Base-by-base conservation (phyloP, 2,888 invertebrate species). In the Melanchra persicariae region DNA sequence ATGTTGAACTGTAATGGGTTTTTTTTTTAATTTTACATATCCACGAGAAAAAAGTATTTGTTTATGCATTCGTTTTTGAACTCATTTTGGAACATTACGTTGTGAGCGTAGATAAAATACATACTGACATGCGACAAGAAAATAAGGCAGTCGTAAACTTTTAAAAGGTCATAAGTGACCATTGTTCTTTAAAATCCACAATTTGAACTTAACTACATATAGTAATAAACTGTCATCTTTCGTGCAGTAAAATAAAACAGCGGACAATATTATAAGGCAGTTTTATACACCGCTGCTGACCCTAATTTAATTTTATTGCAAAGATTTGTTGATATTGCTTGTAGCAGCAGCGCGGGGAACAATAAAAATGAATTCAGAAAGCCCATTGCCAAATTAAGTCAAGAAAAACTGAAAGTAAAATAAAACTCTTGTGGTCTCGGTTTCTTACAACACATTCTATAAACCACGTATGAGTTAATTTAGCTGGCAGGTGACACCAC, bases 251-350 rank as follows among this genome's bases (percentile, higher is more conserved):
- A 85, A 77, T 59, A 66, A 71, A 80, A 77, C 59, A 58, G 75
- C 63, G 61, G 45, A 66, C 55, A 37, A 69, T 40, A 77, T 83
- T 82, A 80, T 80, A 79, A 70, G 65, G 66, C 68, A 59, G 43
- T 80, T 83, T 73, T 79, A 73, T 77, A 77, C 47, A 77, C 75
- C 70, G 30, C 70, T 57, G 49, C 51, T 71, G 79, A 77, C 83
- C 74, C 71, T 81, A 77, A 83, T 83, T 85, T 81, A 67, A 85
- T 85, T 84, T 84, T 85, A 84, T 84, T 83, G 71, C 59, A 64
- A 68, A 75, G 74, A 85, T 84, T 84, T 79, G 74, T 79, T 72
- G 81, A 74, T 77, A 85, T 71, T 69, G 77, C 66, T 15, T 47
- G 72, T 59, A 68, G 17, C 51, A 47, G 61, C 8, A 49, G 67